phyloP scores from a whole-genome alignment of 1,140 invertebrate species.

The Drosophila punjabiensis region DNA sequence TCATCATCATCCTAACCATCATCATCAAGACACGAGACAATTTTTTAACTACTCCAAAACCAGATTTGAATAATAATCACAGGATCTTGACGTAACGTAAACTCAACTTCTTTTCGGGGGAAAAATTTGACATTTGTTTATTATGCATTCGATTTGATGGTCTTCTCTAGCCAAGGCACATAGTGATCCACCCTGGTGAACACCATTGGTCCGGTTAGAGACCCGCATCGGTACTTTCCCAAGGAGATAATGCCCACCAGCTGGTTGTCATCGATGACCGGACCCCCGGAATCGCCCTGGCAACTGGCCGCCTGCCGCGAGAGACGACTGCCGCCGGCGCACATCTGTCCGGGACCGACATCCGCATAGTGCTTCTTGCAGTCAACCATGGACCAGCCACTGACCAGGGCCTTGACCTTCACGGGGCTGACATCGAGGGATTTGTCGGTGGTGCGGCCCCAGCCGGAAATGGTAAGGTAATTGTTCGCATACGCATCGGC shows the following conservation, averaged over 20 bases:
- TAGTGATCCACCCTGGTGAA: conserved; percentile 61
- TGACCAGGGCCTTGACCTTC: conserved; percentile 38
- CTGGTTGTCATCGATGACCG: conserved; percentile 48
- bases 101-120: neutral
- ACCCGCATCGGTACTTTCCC: conserved; percentile 28
- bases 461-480: conserved; percentile 58
- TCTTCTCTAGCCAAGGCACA: conserved; percentile 35
- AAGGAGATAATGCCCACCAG: conserved; percentile 48
- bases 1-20: conserved; percentile 11
- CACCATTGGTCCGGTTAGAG: conserved; percentile 37
- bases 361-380: conserved; percentile 23
- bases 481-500: conserved; percentile 30
- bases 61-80: conserved; percentile 44
- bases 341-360: conserved; percentile 36
- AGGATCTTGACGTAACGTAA: conserved; percentile 26
- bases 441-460: conserved; percentile 50
- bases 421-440: conserved; percentile 26
- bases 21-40: neutral
- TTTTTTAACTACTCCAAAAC: conserved; percentile 42
- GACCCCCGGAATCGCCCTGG: conserved; percentile 58
- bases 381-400: conserved; percentile 7
- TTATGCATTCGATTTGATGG: neutral
- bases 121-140: neutral
- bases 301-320: conserved; percentile 20
- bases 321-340: conserved; percentile 39